Percentiles rank a stretch among this genome's conserved stretches.
phyloP scores from a whole-genome alignment of 2,113 vertebrate species.

The Egretta garzetta region DNA sequence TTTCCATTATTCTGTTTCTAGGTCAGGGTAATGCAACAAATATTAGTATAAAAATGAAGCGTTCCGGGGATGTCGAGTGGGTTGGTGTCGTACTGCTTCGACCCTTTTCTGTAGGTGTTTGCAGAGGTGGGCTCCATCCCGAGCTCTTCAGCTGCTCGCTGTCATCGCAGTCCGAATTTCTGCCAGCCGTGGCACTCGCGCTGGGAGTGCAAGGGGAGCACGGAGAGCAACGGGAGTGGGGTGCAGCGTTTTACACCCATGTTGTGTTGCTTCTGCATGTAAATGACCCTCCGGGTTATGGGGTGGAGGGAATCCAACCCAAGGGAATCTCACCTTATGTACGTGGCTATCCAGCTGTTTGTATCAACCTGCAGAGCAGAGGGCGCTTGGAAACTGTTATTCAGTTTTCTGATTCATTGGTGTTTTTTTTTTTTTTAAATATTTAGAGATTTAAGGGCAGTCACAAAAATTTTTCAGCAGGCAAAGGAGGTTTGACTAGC shows the following conservation, averaged over 20 bases:
- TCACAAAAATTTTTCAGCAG: background rate
- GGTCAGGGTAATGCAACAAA: background rate
- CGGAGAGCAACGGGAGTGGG: background rate
- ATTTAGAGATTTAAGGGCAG: background rate
- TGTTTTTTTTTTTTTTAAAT: background rate
- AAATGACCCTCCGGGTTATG: background rate
- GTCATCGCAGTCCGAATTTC: background rate
- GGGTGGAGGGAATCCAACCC: background rate
- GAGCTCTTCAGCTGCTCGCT: background rate
- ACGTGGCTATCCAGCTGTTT: background rate
- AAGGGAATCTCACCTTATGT: background rate
- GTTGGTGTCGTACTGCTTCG: background rate
- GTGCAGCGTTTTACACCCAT: rapidly evolving
- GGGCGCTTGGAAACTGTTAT: background rate
- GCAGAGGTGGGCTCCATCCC: background rate
- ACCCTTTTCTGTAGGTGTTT: background rate
- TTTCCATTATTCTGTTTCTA: background rate
- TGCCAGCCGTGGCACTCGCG: rapidly evolving
- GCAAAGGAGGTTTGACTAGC: background rate
- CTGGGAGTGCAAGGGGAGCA: background rate
- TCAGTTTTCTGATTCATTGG: background rate
- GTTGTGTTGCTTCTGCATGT: rapidly evolving
- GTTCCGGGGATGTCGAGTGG: rapidly evolving
- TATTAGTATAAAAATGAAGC: background rate
- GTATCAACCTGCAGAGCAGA: background rate